Conservation (phyloP, 2,797 vertebrate genomes). For the Chelidonichthys spinosus region DNA sequence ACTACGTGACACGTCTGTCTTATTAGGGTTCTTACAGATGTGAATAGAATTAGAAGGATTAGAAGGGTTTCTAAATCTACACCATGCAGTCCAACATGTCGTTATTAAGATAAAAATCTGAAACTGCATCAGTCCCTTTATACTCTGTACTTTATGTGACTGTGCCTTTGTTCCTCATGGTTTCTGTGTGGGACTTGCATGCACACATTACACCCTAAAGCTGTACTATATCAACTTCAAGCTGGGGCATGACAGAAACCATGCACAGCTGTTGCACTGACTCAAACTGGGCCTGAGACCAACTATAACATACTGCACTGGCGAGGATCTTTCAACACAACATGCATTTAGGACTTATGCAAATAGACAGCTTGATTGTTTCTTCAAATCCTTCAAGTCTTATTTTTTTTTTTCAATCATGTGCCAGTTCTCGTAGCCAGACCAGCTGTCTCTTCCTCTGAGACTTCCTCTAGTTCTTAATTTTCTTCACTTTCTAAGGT, state of each 20-base stretch:
- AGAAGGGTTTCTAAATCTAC: background rate
- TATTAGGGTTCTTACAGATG: background rate
- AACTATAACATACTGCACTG: constrained; percentile 46
- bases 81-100: background rate
- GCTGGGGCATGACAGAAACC: constrained; percentile 50
- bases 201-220: constrained; percentile 45
- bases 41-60: background rate
- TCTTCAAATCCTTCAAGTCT: constrained; percentile 17
- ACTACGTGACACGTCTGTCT: constrained; percentile 1
- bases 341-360: constrained; percentile 22
- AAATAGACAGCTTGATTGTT: constrained; percentile 41
- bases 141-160: constrained; percentile 12
- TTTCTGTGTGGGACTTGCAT: constrained; percentile 11
- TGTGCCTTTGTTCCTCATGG: constrained; percentile 19
- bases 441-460: constrained; percentile 9
- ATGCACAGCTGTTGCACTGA: constrained; percentile 43
- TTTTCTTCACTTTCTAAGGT: background rate
- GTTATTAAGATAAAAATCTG: constrained; percentile 8
- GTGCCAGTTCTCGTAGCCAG: background rate
- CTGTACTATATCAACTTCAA: constrained; percentile 39
- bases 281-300: constrained; percentile 49
- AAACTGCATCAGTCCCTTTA: constrained; percentile 8
- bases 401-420: constrained; percentile 8
- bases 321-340: constrained; percentile 34
- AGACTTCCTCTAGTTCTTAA: background rate